These are phyloP conservation scores for Microplitis deprimator DNA, from an alignment of 2,888 invertebrate genomes.

Conservation along the genomic window DNA sequence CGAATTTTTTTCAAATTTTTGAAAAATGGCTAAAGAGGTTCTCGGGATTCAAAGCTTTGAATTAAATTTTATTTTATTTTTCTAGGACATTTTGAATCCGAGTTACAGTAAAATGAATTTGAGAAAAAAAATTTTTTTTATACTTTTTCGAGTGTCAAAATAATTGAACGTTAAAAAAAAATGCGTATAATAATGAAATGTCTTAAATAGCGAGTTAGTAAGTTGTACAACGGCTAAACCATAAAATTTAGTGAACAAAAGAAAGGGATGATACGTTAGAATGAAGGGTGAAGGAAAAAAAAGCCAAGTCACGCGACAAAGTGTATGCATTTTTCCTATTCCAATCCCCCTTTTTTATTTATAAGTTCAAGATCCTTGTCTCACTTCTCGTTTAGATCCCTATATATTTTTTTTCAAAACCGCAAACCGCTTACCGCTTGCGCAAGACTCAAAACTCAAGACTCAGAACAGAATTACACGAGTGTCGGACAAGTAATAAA, in stretches of 20 bases:
- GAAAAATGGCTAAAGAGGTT: too few relatives aligned
- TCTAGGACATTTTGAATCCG: too few relatives aligned
- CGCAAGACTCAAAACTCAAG: conserved; percentile 36
- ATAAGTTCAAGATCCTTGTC: not conserved
- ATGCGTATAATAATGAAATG: too few relatives aligned
- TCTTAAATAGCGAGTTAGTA: too few relatives aligned
- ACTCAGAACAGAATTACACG: not conserved
- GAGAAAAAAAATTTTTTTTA: too few relatives aligned
- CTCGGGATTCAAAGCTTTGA: too few relatives aligned
- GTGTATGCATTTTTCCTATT: not conserved
- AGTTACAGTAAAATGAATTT: too few relatives aligned
- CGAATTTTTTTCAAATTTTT: too few relatives aligned
- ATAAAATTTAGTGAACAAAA: not conserved
- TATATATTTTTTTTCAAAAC: conserved; percentile 20
- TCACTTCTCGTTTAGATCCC: not conserved
- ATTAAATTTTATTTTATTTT: too few relatives aligned
- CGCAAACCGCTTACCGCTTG: conserved; percentile 41
- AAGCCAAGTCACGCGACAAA: not conserved
- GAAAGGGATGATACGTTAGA: not conserved
- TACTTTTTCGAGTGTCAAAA: too few relatives aligned
- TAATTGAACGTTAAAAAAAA: too few relatives aligned
- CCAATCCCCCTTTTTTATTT: not conserved
- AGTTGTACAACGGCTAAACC: too few relatives aligned
- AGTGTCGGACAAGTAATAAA: conserved; percentile 29
- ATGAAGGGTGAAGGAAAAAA: not conserved